Conservation (phyloP, 64 coral and sea anemone genomes). For the Porites lutea region DNA sequence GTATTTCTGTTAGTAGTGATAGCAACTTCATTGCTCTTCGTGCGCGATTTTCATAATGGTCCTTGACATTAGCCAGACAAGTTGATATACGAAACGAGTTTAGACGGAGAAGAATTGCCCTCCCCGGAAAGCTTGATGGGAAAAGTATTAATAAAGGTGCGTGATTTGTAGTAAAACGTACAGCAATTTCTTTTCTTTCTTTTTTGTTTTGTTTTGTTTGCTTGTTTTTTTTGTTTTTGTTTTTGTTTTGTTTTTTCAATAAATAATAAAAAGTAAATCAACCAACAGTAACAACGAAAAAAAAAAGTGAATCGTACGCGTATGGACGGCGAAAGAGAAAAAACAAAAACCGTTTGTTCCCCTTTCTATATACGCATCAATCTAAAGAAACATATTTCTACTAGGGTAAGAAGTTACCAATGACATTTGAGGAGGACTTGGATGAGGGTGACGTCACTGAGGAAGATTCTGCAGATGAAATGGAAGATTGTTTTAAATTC, state of each 20-base stretch:
- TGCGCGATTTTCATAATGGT: not conserved
- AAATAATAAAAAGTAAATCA: too few relatives aligned
- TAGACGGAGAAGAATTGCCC: slow-evolving; percentile 71
- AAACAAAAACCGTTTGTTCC: too few relatives aligned
- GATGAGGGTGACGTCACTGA: slow-evolving; percentile 90
- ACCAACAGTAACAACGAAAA: too few relatives aligned
- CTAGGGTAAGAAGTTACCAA: slow-evolving; percentile 82
- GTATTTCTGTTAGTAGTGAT: too few relatives aligned
- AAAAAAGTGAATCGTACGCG: too few relatives aligned
- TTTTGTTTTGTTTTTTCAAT: too few relatives aligned
- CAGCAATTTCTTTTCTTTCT: too few relatives aligned
- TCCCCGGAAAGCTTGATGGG: slow-evolving; percentile 82
- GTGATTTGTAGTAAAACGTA: not conserved
- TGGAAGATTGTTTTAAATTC: slow-evolving; percentile 88
- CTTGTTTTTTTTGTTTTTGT: too few relatives aligned
- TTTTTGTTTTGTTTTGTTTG: too few relatives aligned
- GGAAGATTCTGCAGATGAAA: slow-evolving; percentile 87
- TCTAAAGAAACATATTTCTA: not conserved
- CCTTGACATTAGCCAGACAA: slow-evolving; percentile 56
- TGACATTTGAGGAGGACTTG: slow-evolving; percentile 51
- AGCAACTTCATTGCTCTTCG: too few relatives aligned
- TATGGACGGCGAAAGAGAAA: too few relatives aligned
- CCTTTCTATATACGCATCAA: too few relatives aligned
- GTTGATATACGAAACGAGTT: slow-evolving; percentile 57
- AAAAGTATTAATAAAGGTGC: slow-evolving; percentile 89